Evolutionary conservation across 2,888 invertebrate species (phyloP).

Genomic region (Eristalis pertinax): DNA sequence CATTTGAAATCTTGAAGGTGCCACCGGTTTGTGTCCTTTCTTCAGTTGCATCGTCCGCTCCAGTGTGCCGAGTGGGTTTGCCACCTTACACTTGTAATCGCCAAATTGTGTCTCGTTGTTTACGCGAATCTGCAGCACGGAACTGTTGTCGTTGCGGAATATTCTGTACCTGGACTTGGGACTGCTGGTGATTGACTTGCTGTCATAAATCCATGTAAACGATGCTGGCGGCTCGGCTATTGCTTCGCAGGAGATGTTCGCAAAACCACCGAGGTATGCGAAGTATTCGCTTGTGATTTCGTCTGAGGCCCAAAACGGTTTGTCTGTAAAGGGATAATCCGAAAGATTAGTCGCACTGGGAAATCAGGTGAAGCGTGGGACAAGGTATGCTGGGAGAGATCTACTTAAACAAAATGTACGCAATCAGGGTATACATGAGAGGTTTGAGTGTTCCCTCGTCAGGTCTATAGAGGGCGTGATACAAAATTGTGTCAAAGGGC

Average conservation of each 20-base stretch:
- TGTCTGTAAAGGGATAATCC: constrained; percentile 75
- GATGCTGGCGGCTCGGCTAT: constrained; percentile 83
- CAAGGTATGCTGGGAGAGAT: no score
- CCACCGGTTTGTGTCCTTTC: constrained; percentile 83
- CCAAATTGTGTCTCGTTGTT: constrained; percentile 81
- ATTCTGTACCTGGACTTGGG: constrained; percentile 77
- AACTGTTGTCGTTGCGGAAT: constrained; percentile 78
- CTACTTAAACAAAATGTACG: no score
- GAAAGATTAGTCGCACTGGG: background rate
- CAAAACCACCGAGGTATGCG: constrained; percentile 82
- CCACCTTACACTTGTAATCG: constrained; percentile 83
- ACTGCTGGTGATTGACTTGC: constrained; percentile 78
- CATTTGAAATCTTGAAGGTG: constrained; percentile 81
- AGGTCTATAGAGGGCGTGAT: no score
- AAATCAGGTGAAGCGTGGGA: background rate
- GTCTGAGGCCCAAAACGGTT: constrained; percentile 78
- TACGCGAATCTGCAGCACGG: constrained; percentile 79
- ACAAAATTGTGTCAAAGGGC: no score
- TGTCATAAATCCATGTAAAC: constrained; percentile 82
- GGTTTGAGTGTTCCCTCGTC: no score
- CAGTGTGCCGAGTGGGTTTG: constrained; percentile 82
- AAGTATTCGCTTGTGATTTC: constrained; percentile 77
- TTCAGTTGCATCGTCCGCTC: constrained; percentile 82
- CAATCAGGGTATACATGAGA: no score
- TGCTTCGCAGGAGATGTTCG: constrained; percentile 85